Conservation (phyloP, 2,888 invertebrate genomes). For the Heliconius sara region DNA sequence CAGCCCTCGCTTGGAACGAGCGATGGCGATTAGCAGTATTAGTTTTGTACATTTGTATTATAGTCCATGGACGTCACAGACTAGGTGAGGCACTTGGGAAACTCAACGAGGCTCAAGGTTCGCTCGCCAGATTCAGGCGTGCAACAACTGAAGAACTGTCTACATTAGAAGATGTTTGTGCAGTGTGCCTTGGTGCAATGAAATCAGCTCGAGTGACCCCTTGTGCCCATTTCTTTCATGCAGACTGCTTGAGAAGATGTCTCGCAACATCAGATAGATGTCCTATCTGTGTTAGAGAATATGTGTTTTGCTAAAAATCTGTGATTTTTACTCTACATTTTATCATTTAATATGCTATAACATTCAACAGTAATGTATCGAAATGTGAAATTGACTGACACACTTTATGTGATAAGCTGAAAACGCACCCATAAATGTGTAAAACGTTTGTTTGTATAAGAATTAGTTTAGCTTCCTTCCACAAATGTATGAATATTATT, state of each 20-base stretch:
- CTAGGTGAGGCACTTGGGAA: conserved; percentile 81
- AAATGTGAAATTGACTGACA: conserved; percentile 24
- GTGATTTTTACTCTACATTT: conserved; percentile 61
- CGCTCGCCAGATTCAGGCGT: conserved; percentile 85
- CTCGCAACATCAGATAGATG: conserved; percentile 88
- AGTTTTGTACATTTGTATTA: conserved; percentile 86
- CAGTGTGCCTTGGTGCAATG: conserved; percentile 89
- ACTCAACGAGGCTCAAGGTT: conserved; percentile 84
- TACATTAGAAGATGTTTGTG: conserved; percentile 90
- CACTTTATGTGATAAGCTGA: conserved; percentile 29
- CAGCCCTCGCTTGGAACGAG: conserved; percentile 82
- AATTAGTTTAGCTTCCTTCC: neutral
- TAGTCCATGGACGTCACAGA: conserved; percentile 86
- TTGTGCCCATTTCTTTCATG: conserved; percentile 91
- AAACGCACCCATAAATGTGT: conserved; percentile 20
- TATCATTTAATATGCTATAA: conserved; percentile 44
- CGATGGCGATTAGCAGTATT: conserved; percentile 84
- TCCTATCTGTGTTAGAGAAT: conserved; percentile 89
- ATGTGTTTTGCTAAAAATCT: conserved; percentile 76
- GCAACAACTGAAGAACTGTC: conserved; percentile 87
- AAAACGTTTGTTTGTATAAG: conserved; percentile 6
- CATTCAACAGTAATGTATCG: conserved; percentile 29
- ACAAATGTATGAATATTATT: neutral
- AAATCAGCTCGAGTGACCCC: conserved; percentile 89
- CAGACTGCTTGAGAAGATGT: conserved; percentile 89